Conservation (phyloP, 1,140 invertebrate species). For the Drosophila repleta region DNA sequence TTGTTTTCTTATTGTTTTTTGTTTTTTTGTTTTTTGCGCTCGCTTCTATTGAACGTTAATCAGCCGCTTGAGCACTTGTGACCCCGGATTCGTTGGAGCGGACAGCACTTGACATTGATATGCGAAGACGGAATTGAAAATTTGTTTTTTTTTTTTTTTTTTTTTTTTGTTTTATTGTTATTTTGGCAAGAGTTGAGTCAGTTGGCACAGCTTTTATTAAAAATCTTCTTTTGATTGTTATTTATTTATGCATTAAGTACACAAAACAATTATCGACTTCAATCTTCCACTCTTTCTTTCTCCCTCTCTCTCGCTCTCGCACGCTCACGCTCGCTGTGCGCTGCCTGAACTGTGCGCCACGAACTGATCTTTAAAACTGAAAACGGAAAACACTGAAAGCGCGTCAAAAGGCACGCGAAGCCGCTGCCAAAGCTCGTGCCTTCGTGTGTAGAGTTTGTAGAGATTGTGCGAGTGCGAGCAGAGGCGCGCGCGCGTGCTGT, state of each 20-base stretch:
- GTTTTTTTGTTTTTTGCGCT: conserved; percentile 36
- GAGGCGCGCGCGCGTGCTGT: neutral
- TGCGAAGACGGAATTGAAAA: conserved; percentile 30
- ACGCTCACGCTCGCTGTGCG: conserved; percentile 1
- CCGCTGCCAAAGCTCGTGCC: conserved; percentile 55
- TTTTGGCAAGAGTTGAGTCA: conserved; percentile 20
- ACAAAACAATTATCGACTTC: conserved; percentile 51
- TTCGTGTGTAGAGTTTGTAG: conserved; percentile 6
- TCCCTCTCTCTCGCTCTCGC: neutral
- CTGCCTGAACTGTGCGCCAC: conserved; percentile 36
- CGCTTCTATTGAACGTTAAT: conserved; percentile 68
- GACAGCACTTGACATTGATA: conserved; percentile 68
- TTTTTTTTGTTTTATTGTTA: neutral
- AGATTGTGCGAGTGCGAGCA: conserved; percentile 7
- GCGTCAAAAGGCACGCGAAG: conserved; percentile 33
- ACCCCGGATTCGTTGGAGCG: conserved; percentile 65
- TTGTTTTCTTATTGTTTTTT: conserved; percentile 37
- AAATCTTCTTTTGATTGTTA: conserved; percentile 13
- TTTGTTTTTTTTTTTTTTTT: neutral
- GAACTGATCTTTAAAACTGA: conserved; percentile 77
- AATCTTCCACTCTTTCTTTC: too few relatives aligned
- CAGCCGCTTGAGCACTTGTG: conserved; percentile 60
- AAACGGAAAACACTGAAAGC: conserved; percentile 46
- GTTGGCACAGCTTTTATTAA: conserved; percentile 39
- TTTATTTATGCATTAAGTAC: conserved; percentile 65